Percentiles rank a stretch among this genome's conserved stretches.
Evolutionary conservation across 1,140 invertebrate genomes (phyloP).

Genomic region (Drosophila bifasciata): DNA sequence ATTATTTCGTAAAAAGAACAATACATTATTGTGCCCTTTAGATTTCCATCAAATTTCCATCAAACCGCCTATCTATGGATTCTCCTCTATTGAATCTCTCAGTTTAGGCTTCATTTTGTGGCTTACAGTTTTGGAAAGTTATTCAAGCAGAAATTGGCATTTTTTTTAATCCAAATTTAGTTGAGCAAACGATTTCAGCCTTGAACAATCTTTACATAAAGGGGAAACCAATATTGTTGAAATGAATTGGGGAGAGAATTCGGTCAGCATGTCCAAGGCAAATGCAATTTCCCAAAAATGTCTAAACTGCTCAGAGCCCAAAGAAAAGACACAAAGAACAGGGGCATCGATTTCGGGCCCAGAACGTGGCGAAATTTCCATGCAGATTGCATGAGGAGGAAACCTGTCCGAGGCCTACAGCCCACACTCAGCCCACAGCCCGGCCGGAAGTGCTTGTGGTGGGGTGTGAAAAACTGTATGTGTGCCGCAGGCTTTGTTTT

Average conservation of each 20-base stretch:
- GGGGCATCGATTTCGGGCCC: slow-evolving; percentile 18
- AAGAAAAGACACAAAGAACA: slow-evolving; percentile 7
- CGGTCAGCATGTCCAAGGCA: slow-evolving; percentile 15
- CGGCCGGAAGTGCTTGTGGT: slow-evolving; percentile 27
- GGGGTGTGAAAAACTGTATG: slow-evolving; percentile 29
- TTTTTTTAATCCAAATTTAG: neutral
- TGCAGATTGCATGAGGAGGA: slow-evolving; percentile 20
- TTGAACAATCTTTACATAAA: neutral
- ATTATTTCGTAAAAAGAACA: no score
- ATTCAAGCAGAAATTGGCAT: no score
- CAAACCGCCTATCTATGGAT: no score
- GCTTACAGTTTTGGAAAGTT: no score
- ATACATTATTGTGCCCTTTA: no score
- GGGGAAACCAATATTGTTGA: slow-evolving; percentile 10
- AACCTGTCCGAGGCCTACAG: slow-evolving; percentile 29
- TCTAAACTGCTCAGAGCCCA: slow-evolving; percentile 15
- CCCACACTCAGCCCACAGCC: neutral
- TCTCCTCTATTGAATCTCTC: no score
- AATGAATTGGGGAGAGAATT: slow-evolving; percentile 17
- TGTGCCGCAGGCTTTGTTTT: neutral
- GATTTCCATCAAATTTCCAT: no score
- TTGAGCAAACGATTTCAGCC: no score
- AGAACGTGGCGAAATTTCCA: slow-evolving; percentile 22
- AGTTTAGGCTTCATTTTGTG: no score
- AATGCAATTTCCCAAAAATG: slow-evolving; percentile 12